Evolutionary conservation across 2,113 vertebrate genomes (phyloP).

Genomic region (Neopipo cinnamomea): DNA sequence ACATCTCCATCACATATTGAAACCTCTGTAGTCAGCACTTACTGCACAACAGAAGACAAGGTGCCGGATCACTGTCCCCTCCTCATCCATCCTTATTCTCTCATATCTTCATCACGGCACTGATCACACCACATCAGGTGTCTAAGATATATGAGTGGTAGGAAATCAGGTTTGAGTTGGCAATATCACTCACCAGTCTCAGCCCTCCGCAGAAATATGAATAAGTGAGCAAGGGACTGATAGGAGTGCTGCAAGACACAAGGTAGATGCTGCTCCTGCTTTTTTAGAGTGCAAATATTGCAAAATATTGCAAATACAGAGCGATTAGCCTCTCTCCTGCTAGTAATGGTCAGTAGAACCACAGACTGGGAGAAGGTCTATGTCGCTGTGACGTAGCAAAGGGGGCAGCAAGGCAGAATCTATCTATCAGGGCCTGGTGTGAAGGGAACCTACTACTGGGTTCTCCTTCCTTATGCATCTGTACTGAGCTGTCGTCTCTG

Average conservation of each 20-base stretch:
- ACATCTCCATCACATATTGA: background rate
- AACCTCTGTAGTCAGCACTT: background rate
- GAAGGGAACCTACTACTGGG: background rate
- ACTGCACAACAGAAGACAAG: background rate
- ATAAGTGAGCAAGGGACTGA: background rate
- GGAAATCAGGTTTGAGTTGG: background rate
- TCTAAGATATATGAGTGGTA: background rate
- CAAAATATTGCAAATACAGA: background rate
- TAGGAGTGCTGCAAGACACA: background rate
- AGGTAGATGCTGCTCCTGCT: background rate
- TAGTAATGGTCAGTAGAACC: background rate
- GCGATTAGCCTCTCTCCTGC: background rate
- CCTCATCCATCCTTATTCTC: background rate
- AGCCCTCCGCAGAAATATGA: background rate
- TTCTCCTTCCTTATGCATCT: background rate
- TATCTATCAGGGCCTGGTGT: rapidly evolving
- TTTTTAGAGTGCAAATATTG: background rate
- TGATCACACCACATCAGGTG: background rate
- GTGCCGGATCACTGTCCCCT: background rate
- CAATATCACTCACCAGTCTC: background rate
- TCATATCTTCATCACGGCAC: background rate
- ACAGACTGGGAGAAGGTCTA: background rate
- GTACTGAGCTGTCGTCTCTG: background rate
- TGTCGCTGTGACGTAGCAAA: background rate
- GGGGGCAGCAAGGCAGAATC: background rate